These are phyloP conservation scores for Pteropus alecto DNA, from an alignment of 2,113 vertebrate genomes.

Conservation along the genomic window DNA sequence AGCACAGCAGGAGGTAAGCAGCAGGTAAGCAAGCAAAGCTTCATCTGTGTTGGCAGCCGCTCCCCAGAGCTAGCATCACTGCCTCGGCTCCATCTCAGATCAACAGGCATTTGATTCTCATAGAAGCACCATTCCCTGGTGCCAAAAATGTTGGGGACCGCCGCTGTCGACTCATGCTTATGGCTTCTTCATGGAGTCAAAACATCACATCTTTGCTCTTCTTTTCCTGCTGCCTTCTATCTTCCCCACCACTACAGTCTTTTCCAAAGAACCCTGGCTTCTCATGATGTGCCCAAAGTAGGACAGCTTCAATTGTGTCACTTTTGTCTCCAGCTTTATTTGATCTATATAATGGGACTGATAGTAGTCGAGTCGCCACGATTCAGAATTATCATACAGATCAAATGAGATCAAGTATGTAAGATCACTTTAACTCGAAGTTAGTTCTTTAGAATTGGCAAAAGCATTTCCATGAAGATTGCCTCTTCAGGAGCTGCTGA, in stretches of 20 bases:
- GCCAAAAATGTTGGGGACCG: too few relatives aligned
- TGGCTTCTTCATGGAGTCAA: neutral
- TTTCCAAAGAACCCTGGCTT: neutral
- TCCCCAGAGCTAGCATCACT: too few relatives aligned
- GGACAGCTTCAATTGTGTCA: neutral
- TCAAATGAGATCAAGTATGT: neutral
- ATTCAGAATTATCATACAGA: neutral
- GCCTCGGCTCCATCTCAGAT: too few relatives aligned
- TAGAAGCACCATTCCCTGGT: too few relatives aligned
- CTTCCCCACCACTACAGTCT: neutral
- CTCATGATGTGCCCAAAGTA: neutral
- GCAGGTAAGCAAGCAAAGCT: too few relatives aligned
- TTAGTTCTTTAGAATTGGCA: neutral
- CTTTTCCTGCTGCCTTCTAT: neutral
- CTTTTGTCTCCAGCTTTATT: neutral
- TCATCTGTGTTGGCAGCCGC: too few relatives aligned
- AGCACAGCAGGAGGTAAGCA: too few relatives aligned
- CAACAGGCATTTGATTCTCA: too few relatives aligned
- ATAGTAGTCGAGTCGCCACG: neutral
- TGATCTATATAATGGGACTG: neutral
- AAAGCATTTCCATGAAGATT: neutral
- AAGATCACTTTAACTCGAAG: constrained; percentile 23
- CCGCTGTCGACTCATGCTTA: neutral
- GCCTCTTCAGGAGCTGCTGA: neutral
- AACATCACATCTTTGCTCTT: too few relatives aligned